These are phyloP conservation scores for Phrynocephalus versicolor DNA, from an alignment of 2,113 vertebrate species.

Conservation along the genomic window DNA sequence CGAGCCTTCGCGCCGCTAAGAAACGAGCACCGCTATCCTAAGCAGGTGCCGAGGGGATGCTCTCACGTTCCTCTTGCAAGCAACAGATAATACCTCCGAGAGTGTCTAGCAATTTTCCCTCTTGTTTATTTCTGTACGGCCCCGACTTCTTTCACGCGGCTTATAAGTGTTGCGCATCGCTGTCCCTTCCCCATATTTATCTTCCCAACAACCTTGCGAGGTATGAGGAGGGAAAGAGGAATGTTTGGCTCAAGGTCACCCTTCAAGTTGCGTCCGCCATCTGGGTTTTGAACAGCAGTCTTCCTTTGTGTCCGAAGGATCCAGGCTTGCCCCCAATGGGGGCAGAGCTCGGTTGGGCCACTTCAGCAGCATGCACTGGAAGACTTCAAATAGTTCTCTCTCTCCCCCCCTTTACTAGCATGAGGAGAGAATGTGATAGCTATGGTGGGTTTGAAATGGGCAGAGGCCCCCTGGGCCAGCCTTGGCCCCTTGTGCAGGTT, in stretches of 20 bases:
- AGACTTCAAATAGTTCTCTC: no score
- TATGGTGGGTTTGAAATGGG: no score
- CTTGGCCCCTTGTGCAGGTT: no score
- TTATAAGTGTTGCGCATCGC: background rate
- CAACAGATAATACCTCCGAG: background rate
- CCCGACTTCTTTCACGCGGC: background rate
- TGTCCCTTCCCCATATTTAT: background rate
- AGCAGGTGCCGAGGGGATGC: background rate
- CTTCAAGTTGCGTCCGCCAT: background rate
- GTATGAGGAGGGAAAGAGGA: no score
- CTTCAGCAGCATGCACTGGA: background rate
- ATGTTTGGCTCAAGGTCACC: background rate
- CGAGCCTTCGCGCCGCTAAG: no score
- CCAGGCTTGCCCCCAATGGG: background rate
- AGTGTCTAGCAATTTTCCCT: no score
- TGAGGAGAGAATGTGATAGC: no score
- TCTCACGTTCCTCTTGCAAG: background rate
- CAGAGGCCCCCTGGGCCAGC: no score
- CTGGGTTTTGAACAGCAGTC: background rate
- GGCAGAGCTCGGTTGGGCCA: background rate
- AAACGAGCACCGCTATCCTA: fast-evolving
- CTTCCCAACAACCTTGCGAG: background rate
- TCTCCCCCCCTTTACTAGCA: no score
- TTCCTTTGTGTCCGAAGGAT: background rate
- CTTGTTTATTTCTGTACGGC: background rate